Conservation (phyloP, 2,888 invertebrate genomes). For the Lutraria lutraria region DNA sequence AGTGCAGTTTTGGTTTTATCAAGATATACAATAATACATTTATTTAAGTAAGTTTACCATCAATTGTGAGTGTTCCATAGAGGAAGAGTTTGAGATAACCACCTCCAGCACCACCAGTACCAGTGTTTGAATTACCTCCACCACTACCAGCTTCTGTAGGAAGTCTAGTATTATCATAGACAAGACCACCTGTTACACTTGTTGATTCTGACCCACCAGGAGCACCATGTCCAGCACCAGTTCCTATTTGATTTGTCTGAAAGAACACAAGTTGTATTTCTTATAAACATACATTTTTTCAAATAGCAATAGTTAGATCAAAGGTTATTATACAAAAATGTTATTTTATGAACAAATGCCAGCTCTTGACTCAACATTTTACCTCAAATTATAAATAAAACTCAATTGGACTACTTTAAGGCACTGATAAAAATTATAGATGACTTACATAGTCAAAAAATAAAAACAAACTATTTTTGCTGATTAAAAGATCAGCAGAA, state of each 20-base stretch:
- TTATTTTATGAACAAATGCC: too few species aligned
- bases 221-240: constrained; percentile 78
- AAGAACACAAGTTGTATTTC: background rate
- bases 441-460: too few species aligned
- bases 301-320: too few species aligned
- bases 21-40: background rate
- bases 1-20: too few species aligned
- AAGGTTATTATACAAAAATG: too few species aligned
- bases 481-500: too few species aligned
- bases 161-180: constrained; percentile 71
- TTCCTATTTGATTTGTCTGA: constrained; percentile 60
- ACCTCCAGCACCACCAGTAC: constrained; percentile 76
- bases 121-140: constrained; percentile 72
- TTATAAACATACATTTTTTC: background rate
- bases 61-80: constrained; percentile 64
- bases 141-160: constrained; percentile 77
- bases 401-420: too few species aligned
- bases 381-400: too few species aligned
- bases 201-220: constrained; percentile 72
- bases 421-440: too few species aligned
- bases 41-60: constrained; percentile 69
- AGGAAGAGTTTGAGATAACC: constrained; percentile 76
- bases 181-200: constrained; percentile 67
- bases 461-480: too few species aligned
- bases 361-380: too few species aligned